Conservation (phyloP, 2,113 vertebrate species). For the Meles meles region DNA sequence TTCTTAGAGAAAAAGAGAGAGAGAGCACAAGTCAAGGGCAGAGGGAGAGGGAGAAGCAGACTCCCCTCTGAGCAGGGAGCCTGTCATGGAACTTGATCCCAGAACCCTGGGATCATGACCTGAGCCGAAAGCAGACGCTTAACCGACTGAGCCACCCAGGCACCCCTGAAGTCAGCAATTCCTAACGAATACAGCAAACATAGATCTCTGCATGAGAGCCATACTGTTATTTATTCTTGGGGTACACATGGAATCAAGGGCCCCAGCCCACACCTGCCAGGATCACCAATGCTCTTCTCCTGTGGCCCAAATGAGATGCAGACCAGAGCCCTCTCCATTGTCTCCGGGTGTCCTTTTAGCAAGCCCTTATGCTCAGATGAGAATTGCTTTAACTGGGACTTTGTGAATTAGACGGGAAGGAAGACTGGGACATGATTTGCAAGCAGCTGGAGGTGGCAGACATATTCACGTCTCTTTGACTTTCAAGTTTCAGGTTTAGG, state of each 20-base stretch:
- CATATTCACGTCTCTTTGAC: background rate
- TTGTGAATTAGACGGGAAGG: background rate
- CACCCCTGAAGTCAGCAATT: background rate
- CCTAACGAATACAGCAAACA: background rate
- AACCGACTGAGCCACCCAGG: background rate
- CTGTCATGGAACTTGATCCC: background rate
- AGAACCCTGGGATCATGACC: background rate
- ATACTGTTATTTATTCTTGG: background rate
- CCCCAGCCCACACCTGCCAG: background rate
- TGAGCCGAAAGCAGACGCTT: background rate
- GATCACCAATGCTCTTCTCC: background rate
- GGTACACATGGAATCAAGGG: background rate
- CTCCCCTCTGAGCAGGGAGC: background rate
- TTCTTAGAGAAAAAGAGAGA: background rate
- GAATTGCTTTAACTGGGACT: background rate
- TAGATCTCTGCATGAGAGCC: fast-evolving
- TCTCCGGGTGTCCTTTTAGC: background rate
- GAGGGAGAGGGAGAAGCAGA: background rate
- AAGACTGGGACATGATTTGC: background rate
- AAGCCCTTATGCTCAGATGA: background rate
- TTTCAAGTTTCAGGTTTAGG: background rate
- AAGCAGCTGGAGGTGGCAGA: background rate
- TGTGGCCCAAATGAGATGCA: background rate
- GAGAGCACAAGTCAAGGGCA: background rate
- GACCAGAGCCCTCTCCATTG: background rate